Base-by-base conservation (phyloP, 2,888 invertebrate species). In the Nipponacmea schrenckii region DNA sequence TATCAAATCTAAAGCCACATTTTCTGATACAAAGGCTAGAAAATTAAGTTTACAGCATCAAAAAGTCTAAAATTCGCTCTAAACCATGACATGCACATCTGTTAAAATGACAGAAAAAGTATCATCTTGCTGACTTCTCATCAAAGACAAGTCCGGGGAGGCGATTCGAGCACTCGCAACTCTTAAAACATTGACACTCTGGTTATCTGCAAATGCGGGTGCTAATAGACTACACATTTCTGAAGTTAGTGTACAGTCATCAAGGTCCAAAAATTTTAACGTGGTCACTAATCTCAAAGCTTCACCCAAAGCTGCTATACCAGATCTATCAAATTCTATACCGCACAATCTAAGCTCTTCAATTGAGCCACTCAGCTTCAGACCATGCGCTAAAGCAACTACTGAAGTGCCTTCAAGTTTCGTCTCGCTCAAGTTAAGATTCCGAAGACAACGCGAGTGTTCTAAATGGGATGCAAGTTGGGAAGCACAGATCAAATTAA, bases 331-430 rank as follows among this genome's bases (percentile, higher is more conserved):
- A 77, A 99, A 91, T 78, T 97, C 97, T 91, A 97, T 97, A 90
- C 98, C 98, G 2, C 98, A 97, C 77, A 99, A 90, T 89, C 97
- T 97, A 73, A 99, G 89, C 87, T 97, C 96, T 2, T 72, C 64
- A n/a, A 86, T 78, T 0, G 83, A 77, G 15, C 75, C 74, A 65
- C 81, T 83, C 64, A 81, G 76, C 62, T 83, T 82, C 64, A 86
- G 75, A 0, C 85, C 85, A 56, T 83, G 80, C 20, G 83, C 73
- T 26, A 86, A 74, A n/a, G 81, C 77, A 4, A 82, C 79, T 39
- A 85, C 79, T 62, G 83, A 84, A 3, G 81, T 79, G 44, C 81
- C 78, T 20, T 76, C 77, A 20, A 84, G 72, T 48, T 77, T 71
- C 10, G 82, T 78, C 27, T 80, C 70, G n/a, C 79, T 77, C 65